Base-by-base conservation (phyloP, 2,797 vertebrate genomes). In the Rhinatrema bivittatum region DNA sequence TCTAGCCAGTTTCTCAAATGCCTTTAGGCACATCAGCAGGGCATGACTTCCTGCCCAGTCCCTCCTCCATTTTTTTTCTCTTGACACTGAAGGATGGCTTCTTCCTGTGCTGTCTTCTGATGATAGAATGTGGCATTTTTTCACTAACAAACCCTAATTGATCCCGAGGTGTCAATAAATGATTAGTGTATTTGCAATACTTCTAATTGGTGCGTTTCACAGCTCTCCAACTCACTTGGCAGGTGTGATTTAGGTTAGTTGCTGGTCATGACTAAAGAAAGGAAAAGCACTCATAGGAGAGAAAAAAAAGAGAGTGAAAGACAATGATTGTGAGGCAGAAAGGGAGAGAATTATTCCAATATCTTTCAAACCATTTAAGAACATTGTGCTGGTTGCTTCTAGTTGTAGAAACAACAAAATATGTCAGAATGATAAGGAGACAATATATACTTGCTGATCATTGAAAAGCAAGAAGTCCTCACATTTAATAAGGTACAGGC, bases 191-290 rank as follows among this genome's bases (percentile, higher is more conserved):
- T 19, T 50, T 60, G 48, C 28, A 25, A 31, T 35, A 12, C 20
- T 64, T 29, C 17, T 56, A 50, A 52, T 27, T 43, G 25, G 26
- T 34, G 28, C 23, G 55, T 53, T 55, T n/a, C 53, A 18, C 29
- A 45, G 18, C 19, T 39, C 36, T 49, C 43, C 27, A 8, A 6
- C 2, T 2, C 14, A 9, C 15, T 29, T 51, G 35, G 31, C 45
- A 39, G 29, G 35, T 20, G 17, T 29, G 18, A 36, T 60, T 42
- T 49, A 44, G 28, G 7, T 5, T 32, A 28, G 28, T 30, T 32
- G 3, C 27, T 15, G 20, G 29, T 47, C 12, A 15, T 27, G 37
- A 35, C 21, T 34, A 25, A 55, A 42, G 16, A 1, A 7, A 46
- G 24, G 29, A 36, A 36, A 58, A n/a, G 11, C 15, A 30, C 2